phyloP scores from a whole-genome alignment of 2,888 invertebrate genomes.

The Watsonalla binaria region DNA sequence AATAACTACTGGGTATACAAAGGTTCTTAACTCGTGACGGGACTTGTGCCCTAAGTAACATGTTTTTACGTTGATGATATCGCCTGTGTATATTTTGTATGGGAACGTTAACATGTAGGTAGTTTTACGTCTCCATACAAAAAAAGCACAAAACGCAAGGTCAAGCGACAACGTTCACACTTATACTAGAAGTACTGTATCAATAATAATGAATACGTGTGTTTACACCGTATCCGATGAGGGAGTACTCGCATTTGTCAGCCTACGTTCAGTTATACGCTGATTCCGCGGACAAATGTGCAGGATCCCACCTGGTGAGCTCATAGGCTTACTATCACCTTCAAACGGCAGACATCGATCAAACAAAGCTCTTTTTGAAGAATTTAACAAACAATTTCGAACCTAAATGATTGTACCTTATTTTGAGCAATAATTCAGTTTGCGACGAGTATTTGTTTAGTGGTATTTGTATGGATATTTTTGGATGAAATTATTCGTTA shows the following conservation, averaged over 20 bases:
- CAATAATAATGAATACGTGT: too few relatives aligned
- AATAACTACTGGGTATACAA: too few relatives aligned
- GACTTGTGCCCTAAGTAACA: too few relatives aligned
- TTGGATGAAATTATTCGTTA: conserved; percentile 58
- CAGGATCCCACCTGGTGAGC: neutral
- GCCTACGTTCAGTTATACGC: neutral
- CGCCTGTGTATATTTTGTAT: too few relatives aligned
- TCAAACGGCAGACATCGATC: neutral
- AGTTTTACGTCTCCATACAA: too few relatives aligned
- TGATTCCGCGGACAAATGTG: neutral
- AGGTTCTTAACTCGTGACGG: too few relatives aligned
- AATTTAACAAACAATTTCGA: neutral
- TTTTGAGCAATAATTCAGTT: neutral
- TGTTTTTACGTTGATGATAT: too few relatives aligned
- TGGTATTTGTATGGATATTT: conserved; percentile 40
- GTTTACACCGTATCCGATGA: neutral
- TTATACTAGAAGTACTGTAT: too few relatives aligned
- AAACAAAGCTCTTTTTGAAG: neutral
- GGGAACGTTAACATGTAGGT: too few relatives aligned
- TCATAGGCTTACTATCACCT: neutral
- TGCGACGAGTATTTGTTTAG: conserved; percentile 14
- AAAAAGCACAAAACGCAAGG: too few relatives aligned
- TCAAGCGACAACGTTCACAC: too few relatives aligned
- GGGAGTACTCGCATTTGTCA: neutral
- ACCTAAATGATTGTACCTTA: neutral